These are phyloP conservation scores for Plecotus auritus DNA, from an alignment of 2,113 vertebrate species.

Conservation along the genomic window DNA sequence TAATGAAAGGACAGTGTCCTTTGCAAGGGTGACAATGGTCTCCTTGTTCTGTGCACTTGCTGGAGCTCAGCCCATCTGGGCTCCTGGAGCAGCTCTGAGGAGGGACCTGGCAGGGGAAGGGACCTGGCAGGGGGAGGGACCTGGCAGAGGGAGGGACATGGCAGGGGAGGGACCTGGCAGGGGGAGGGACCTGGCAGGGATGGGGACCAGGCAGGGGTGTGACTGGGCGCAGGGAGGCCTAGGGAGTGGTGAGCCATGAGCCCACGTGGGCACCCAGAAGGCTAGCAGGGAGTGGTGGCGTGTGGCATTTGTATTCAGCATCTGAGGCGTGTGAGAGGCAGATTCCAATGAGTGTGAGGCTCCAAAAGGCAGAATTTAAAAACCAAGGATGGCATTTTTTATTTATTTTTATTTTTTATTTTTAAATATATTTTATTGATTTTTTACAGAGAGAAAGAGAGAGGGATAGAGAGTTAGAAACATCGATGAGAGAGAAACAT, in stretches of 20 bases:
- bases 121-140: background rate
- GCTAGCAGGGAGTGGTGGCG: background rate
- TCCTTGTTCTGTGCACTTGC: background rate
- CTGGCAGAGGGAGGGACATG: background rate
- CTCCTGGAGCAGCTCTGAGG: background rate
- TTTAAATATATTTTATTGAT: no score
- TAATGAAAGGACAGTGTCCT: slow-evolving; percentile 32
- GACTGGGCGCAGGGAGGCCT: background rate
- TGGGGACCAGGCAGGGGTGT: background rate
- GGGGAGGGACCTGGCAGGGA: background rate
- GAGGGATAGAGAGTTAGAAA: no score
- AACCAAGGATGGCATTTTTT: background rate
- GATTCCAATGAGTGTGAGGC: background rate
- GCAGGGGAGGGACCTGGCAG: fast-evolving
- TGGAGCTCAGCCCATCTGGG: background rate
- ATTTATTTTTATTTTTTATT: no score
- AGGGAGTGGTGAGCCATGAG: no score
- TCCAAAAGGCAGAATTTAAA: background rate
- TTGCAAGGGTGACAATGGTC: background rate
- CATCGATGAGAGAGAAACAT: no score
- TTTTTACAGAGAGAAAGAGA: no score
- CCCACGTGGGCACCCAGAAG: background rate
- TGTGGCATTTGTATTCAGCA: background rate
- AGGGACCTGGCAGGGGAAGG: no score
- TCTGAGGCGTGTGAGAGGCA: background rate